Evolutionary conservation across 2,113 vertebrate genomes (phyloP).

Genomic region (Trinectes maculatus): DNA sequence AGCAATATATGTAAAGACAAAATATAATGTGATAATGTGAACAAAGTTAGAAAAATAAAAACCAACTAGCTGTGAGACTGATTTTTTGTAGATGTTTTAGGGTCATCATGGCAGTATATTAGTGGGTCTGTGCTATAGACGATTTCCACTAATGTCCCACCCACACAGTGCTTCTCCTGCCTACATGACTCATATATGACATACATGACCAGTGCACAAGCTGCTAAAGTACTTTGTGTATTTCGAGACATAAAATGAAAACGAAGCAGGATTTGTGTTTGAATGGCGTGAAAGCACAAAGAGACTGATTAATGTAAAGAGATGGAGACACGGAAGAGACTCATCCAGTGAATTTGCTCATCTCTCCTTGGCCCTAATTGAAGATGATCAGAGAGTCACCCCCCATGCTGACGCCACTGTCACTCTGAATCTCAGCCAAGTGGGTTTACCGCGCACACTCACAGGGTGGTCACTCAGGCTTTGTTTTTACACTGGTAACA

Average conservation of each 20-base stretch:
- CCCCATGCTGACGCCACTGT: slow-evolving; percentile 70
- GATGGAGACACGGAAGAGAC: slow-evolving; percentile 24
- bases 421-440: slow-evolving; percentile 72
- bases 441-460: slow-evolving; percentile 64
- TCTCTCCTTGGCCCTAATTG: slow-evolving; percentile 78
- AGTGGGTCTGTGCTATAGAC: no score
- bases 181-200: slow-evolving; percentile 65
- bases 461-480: slow-evolving; percentile 74
- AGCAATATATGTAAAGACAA: no score
- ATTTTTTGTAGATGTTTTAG: no score
- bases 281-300: slow-evolving; percentile 1
- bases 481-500: slow-evolving; percentile 67
- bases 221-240: slow-evolving; percentile 37
- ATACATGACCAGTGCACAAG: slow-evolving; percentile 36
- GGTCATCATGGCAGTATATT: no score
- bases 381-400: slow-evolving; percentile 77
- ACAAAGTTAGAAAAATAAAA: no score
- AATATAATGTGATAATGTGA: no score
- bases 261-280: not conserved
- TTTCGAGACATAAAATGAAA: slow-evolving; percentile 15
- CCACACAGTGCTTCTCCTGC: slow-evolving; percentile 50
- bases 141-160: slow-evolving; percentile 71
- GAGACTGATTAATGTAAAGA: slow-evolving; percentile 12
- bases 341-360: slow-evolving; percentile 43
- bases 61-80: no score